These are phyloP conservation scores for Pelvicachromis taeniatus DNA, from an alignment of 2,113 vertebrate species.

Conservation along the genomic window DNA sequence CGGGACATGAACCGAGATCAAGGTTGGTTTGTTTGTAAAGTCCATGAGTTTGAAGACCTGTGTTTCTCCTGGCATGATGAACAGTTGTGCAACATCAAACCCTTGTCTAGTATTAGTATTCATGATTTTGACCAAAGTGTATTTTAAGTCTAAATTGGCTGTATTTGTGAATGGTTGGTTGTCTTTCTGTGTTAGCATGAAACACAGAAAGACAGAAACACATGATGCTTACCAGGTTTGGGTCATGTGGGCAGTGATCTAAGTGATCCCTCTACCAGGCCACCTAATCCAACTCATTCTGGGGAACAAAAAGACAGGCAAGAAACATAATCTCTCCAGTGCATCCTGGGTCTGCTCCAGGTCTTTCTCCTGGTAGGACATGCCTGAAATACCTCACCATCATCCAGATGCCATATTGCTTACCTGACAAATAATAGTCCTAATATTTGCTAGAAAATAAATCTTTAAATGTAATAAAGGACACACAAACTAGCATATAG, in stretches of 20 bases:
- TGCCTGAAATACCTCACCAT: not conserved
- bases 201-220: no score
- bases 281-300: not conserved
- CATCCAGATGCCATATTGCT: not conserved
- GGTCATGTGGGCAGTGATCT: not conserved
- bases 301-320: not conserved
- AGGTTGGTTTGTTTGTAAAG: not conserved
- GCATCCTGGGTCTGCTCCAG: not conserved
- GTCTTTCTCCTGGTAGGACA: not conserved
- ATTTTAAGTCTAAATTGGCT: not conserved
- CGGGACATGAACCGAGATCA: not conserved
- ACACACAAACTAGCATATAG: not conserved
- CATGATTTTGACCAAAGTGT: not conserved
- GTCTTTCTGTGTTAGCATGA: not conserved
- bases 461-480: not conserved
- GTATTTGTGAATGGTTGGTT: not conserved
- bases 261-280: not conserved
- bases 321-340: not conserved
- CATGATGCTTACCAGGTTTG: not conserved
- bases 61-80: not conserved
- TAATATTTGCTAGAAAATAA: not conserved
- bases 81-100: not conserved
- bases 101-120: accelerated
- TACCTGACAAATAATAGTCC: not conserved
- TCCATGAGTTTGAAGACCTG: not conserved